phyloP scores from a whole-genome alignment of 2,113 vertebrate species.

The Dendrocopos noguchii region DNA sequence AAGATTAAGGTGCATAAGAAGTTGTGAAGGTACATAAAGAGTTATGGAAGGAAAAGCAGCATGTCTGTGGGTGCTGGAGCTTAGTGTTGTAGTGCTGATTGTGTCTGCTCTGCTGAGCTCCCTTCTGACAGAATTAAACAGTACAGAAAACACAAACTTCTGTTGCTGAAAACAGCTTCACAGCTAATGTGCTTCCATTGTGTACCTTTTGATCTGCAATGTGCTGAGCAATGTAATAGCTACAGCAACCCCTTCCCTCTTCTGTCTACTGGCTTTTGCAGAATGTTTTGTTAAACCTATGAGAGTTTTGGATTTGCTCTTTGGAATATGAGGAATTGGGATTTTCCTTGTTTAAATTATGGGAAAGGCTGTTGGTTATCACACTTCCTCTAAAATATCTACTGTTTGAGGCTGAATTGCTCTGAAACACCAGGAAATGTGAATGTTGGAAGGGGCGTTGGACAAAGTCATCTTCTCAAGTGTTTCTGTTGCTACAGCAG shows the following conservation, averaged over 20 bases:
- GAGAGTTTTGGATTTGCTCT: neutral
- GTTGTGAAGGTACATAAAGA: rapidly evolving
- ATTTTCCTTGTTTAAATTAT: neutral
- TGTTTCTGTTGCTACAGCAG: too few species aligned
- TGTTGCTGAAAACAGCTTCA: neutral
- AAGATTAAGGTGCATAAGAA: neutral
- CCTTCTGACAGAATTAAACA: neutral
- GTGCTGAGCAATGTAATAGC: neutral
- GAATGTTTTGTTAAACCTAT: neutral
- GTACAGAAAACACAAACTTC: neutral
- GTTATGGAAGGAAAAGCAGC: neutral
- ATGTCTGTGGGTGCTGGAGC: neutral
- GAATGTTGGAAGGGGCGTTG: neutral
- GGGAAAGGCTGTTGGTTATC: neutral
- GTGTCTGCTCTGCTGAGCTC: neutral
- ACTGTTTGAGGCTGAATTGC: neutral
- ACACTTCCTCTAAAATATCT: neutral
- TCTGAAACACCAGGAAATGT: neutral
- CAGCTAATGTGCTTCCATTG: neutral
- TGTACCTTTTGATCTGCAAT: neutral
- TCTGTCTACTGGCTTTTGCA: neutral
- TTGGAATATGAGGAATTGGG: neutral
- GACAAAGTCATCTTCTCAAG: too few species aligned
- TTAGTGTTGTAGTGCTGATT: neutral
- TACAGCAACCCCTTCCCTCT: neutral